Conservation (phyloP, 2,888 invertebrate genomes). For the Netelia fuscicornis region DNA sequence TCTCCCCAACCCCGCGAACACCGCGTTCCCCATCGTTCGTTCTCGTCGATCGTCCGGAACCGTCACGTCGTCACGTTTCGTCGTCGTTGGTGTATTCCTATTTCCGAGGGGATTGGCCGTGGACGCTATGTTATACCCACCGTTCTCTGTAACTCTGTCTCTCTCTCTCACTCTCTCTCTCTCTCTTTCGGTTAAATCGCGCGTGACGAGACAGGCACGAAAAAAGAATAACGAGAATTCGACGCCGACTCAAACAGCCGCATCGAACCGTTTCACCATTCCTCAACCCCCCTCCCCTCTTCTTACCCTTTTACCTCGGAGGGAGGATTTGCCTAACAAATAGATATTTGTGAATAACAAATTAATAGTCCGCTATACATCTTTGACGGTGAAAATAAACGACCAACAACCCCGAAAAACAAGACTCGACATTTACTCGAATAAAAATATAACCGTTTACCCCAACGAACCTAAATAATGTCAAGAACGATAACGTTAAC, state of each 20-base stretch:
- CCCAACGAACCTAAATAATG: not conserved
- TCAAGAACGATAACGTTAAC: not conserved
- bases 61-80: constrained; percentile 69
- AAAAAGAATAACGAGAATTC: constrained; percentile 33
- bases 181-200: constrained; percentile 56
- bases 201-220: constrained; percentile 59
- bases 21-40: constrained; percentile 39
- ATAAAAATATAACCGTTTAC: not conserved
- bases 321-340: constrained; percentile 34
- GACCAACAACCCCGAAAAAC: not conserved
- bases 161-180: constrained; percentile 31
- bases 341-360: constrained; percentile 42
- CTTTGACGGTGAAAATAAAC: constrained; percentile 14
- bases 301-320: constrained; percentile 17
- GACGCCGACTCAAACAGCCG: constrained; percentile 55
- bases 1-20: not conserved
- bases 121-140: constrained; percentile 37
- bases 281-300: not conserved
- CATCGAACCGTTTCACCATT: constrained; percentile 24
- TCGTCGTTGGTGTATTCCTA: constrained; percentile 54
- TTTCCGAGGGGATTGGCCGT: constrained; percentile 37
- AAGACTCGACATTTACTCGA: not conserved
- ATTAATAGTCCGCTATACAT: not conserved
- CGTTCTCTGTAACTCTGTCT: constrained; percentile 46
- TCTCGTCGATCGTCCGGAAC: constrained; percentile 62